These are phyloP conservation scores for Nycteola revayana DNA, from an alignment of 2,888 invertebrate species.

Conservation along the genomic window DNA sequence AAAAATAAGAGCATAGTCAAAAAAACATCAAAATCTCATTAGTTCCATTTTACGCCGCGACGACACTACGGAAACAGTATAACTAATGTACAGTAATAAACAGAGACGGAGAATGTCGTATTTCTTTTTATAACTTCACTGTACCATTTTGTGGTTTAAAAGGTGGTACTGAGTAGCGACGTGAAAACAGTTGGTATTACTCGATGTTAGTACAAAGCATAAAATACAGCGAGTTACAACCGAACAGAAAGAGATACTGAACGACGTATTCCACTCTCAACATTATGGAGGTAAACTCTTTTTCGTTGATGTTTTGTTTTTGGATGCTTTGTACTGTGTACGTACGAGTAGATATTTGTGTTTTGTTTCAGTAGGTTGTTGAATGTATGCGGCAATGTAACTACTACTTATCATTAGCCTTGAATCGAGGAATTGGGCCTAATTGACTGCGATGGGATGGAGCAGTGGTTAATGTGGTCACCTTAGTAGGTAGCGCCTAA, in stretches of 20 bases:
- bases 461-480: no score
- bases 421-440: no score
- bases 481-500: no score
- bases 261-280: conserved; percentile 9
- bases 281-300: conserved; percentile 10
- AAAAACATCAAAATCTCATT: conserved; percentile 83
- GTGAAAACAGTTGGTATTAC: conserved; percentile 37
- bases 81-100: conserved; percentile 82
- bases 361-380: no score
- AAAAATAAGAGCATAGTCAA: conserved; percentile 81
- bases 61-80: conserved; percentile 81
- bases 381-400: no score
- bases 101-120: conserved; percentile 76
- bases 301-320: conserved; percentile 5
- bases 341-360: no score
- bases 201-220: conserved; percentile 31
- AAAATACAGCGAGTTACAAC: conserved; percentile 29
- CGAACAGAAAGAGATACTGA: conserved; percentile 15
- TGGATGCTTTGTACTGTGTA: conserved; percentile 2
- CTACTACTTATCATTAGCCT: no score
- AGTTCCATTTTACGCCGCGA: conserved; percentile 80
- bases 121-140: conserved; percentile 79
- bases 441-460: no score
- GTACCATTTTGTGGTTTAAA: conserved; percentile 74
- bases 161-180: conserved; percentile 57